phyloP scores from a whole-genome alignment of 2,797 vertebrate genomes.

The Hoplostethus mediterraneus region DNA sequence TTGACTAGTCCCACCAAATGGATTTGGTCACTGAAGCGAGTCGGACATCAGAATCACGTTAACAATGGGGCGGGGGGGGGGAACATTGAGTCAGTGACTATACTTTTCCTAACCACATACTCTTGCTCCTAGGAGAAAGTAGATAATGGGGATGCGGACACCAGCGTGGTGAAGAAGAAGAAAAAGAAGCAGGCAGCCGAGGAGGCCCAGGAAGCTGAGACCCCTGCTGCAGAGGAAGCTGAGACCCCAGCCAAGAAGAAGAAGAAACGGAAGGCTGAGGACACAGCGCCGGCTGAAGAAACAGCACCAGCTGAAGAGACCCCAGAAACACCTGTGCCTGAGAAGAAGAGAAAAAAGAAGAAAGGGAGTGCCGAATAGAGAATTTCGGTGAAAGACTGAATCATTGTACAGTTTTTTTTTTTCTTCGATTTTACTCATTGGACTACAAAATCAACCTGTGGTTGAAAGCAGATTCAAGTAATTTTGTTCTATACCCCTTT shows the following conservation, averaged over 20 bases:
- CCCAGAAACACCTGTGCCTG: not conserved
- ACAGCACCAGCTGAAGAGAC: not conserved
- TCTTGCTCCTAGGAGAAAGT: conserved; percentile 32
- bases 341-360: conserved; percentile 83
- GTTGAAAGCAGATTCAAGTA: not conserved
- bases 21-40: conserved; percentile 86
- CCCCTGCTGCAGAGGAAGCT: conserved; percentile 38
- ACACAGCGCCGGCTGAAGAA: not conserved
- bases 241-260: conserved; percentile 67
- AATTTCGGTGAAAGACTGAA: conserved; percentile 36
- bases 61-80: too few relatives aligned
- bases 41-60: conserved; percentile 66
- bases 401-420: conserved; percentile 73
- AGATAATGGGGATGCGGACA: conserved; percentile 58
- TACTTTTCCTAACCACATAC: not conserved
- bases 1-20: conserved; percentile 79
- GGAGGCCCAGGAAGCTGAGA: conserved; percentile 49
- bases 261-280: conserved; percentile 66
- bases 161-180: conserved; percentile 75
- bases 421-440: conserved; percentile 29
- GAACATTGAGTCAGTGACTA: not conserved
- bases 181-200: conserved; percentile 61
- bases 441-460: not conserved
- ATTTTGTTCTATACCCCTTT: conserved; percentile 10
- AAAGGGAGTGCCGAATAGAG: conserved; percentile 42